phyloP scores from a whole-genome alignment of 2,113 vertebrate genomes.

The Solenodon paradoxus region DNA sequence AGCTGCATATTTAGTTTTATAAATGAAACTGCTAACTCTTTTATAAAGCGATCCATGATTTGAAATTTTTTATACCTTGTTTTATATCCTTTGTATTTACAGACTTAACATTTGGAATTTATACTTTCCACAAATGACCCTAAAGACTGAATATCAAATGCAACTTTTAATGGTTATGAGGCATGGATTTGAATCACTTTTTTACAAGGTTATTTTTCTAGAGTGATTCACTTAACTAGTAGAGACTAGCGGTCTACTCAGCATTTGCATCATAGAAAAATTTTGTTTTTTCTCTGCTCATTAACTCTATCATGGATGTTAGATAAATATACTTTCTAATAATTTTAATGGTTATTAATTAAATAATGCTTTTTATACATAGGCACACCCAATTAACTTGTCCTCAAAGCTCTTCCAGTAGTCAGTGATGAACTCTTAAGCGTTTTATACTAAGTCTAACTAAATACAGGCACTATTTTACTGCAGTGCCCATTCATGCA shows the following conservation, averaged over 20 bases:
- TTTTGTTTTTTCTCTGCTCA: conserved; percentile 10
- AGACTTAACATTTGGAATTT: not conserved
- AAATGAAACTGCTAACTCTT: not conserved
- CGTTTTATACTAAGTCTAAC: not conserved
- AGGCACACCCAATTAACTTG: not conserved
- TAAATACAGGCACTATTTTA: not conserved
- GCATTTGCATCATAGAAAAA: not conserved
- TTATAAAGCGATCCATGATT: not conserved
- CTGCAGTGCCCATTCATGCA: not conserved
- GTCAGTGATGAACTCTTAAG: not conserved
- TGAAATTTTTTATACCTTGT: conserved; percentile 30
- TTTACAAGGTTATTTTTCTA: not conserved
- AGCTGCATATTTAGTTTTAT: conserved; percentile 1
- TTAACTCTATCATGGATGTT: not conserved
- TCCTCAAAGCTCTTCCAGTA: not conserved
- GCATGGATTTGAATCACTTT: not conserved
- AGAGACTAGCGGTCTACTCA: not conserved
- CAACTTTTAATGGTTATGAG: not conserved
- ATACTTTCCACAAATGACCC: not conserved
- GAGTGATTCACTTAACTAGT: not conserved
- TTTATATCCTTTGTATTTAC: not conserved
- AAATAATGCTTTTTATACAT: not conserved
- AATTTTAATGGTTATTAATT: not conserved
- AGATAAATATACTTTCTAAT: not conserved
- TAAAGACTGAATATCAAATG: not conserved